Evolutionary conservation across 2,888 invertebrate species (phyloP).

Genomic region (Physocephala rufipes): DNA sequence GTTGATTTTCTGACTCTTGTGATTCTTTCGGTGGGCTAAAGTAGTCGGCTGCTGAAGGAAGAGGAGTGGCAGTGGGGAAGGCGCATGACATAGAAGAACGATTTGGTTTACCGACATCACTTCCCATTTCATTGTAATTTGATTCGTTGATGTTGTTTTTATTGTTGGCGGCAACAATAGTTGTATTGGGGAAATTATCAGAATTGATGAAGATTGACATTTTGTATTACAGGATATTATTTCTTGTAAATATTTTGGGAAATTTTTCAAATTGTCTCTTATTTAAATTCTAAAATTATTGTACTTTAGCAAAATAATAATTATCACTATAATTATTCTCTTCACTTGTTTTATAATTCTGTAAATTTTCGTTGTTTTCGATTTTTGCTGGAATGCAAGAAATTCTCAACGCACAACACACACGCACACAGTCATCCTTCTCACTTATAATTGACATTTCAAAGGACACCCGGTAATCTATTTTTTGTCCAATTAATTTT

Average conservation of each 20-base stretch:
- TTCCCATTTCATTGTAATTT: constrained; percentile 32
- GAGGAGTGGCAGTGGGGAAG: not conserved
- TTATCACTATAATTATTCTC: too few species aligned
- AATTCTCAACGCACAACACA: not conserved
- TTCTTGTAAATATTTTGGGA: constrained; percentile 31
- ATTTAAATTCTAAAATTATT: too few species aligned
- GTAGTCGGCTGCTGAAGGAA: not conserved
- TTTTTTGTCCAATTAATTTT: too few species aligned
- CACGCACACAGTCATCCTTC: constrained; percentile 9
- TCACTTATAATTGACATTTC: constrained; percentile 21
- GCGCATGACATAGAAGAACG: not conserved
- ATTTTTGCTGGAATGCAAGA: constrained; percentile 26
- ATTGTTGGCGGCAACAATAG: constrained; percentile 36
- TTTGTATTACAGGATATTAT: constrained; percentile 38
- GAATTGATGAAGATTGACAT: constrained; percentile 31
- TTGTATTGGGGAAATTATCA: constrained; percentile 33
- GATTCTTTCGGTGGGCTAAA: not conserved
- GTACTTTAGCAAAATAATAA: too few species aligned
- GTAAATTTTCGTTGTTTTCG: not conserved
- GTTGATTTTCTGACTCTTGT: constrained; percentile 12
- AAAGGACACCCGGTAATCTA: constrained; percentile 14
- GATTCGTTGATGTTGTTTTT: not conserved
- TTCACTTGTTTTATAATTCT: not conserved
- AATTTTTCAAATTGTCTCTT: constrained; percentile 34
- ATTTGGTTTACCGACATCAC: constrained; percentile 17